Evolutionary conservation across 2,888 invertebrate species (phyloP).

Genomic region (Stegophylla sp.): DNA sequence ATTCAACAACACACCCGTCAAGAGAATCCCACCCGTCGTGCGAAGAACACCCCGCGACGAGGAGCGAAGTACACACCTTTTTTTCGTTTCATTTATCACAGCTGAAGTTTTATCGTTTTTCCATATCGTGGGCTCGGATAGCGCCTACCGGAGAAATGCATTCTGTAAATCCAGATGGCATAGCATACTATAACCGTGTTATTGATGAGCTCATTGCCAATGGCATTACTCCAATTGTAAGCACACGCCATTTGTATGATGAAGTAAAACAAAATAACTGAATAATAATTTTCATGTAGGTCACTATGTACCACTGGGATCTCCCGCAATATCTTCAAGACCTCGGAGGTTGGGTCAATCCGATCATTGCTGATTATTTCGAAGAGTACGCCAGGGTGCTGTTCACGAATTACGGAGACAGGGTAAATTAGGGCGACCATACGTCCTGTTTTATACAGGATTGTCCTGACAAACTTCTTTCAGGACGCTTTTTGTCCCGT

Average conservation of each 20-base stretch:
- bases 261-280: neutral
- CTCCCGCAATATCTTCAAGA: conserved; percentile 69
- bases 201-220: conserved; percentile 65
- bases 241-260: neutral
- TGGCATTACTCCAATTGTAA: conserved; percentile 65
- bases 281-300: conserved; percentile 60
- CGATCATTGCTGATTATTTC: conserved; percentile 72
- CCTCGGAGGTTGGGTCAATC: conserved; percentile 74
- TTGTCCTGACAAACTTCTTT: too few relatives aligned
- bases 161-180: conserved; percentile 65
- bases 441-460: too few relatives aligned
- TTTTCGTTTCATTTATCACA: conserved; percentile 50
- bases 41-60: too few relatives aligned
- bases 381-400: conserved; percentile 71
- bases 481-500: too few relatives aligned
- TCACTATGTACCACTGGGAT: conserved; percentile 71
- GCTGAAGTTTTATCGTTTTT: conserved; percentile 63
- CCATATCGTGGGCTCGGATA: conserved; percentile 66
- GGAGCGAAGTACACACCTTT: too few relatives aligned
- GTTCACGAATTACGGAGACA: conserved; percentile 67
- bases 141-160: conserved; percentile 65
- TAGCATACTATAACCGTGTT: conserved; percentile 66
- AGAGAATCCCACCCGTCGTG: too few relatives aligned
- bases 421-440: conserved; percentile 66
- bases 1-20: too few relatives aligned